Conservation (phyloP, 2,113 vertebrate genomes). For the Oreochromis spilurus region DNA sequence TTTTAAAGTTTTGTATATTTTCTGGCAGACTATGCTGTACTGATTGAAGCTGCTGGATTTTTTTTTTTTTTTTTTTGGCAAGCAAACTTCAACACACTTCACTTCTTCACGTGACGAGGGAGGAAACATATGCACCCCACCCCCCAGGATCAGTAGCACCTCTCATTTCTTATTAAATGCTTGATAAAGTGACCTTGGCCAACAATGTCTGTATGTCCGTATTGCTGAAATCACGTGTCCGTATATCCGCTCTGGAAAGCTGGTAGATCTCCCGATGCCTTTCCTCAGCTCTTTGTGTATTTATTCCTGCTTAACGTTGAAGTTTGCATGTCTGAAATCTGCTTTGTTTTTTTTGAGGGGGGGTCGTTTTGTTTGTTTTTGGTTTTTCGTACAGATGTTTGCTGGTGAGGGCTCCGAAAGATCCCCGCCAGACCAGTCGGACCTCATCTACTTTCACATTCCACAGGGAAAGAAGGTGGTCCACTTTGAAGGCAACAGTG, state of each 20-base stretch:
- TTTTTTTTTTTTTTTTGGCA: not conserved
- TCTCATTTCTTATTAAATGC: constrained; percentile 19
- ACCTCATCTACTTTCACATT: constrained; percentile 62
- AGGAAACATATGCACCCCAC: not conserved
- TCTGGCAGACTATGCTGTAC: too few relatives aligned
- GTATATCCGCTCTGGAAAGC: not conserved
- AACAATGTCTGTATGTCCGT: constrained; percentile 48
- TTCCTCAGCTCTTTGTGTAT: constrained; percentile 15
- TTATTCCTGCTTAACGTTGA: constrained; percentile 48
- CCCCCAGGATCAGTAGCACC: constrained; percentile 24
- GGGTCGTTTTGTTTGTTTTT: not conserved
- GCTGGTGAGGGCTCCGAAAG: not conserved
- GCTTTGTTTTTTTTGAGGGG: not conserved
- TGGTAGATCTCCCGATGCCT: not conserved
- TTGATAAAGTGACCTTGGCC: constrained; percentile 67
- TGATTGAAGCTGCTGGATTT: too few relatives aligned
- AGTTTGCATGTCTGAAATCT: constrained; percentile 56
- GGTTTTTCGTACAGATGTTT: not conserved
- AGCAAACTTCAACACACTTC: constrained; percentile 11
- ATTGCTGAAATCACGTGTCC: constrained; percentile 20
- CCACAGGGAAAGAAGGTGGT: constrained; percentile 27
- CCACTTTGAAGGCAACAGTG: not conserved
- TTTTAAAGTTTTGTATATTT: not conserved
- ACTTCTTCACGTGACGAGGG: not conserved
- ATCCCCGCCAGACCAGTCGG: not conserved